Evolutionary conservation across 2,113 vertebrate genomes (phyloP).

Genomic region (Enhydra lutris): DNA sequence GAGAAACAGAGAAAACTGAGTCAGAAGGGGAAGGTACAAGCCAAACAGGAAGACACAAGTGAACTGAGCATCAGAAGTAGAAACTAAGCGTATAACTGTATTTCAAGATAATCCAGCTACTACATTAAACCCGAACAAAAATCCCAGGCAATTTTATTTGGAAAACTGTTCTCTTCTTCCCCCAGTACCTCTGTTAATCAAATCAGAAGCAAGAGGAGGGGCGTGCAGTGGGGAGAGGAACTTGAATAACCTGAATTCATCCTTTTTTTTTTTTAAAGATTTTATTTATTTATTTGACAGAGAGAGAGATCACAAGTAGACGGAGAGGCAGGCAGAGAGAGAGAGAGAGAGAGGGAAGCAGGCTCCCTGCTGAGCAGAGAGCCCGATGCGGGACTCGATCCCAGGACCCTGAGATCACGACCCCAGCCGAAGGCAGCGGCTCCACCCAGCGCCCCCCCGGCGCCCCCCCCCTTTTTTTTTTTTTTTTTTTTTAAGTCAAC

Average conservation of each 20-base stretch:
- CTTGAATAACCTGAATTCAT: not conserved
- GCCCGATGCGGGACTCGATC: too few relatives aligned
- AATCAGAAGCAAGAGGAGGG: not conserved
- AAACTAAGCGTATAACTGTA: conserved; percentile 2
- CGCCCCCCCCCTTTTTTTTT: not conserved
- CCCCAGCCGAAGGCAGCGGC: too few relatives aligned
- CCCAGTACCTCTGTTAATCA: not conserved
- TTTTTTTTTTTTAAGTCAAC: not conserved
- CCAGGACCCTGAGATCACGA: too few relatives aligned
- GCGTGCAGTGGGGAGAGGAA: not conserved
- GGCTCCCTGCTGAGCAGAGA: too few relatives aligned
- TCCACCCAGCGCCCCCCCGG: too few relatives aligned
- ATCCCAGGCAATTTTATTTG: not conserved
- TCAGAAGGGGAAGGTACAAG: conserved; percentile 61
- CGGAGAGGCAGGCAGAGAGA: too few relatives aligned
- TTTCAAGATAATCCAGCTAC: conserved; percentile 17
- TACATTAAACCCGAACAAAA: not conserved
- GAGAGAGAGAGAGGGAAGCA: too few relatives aligned
- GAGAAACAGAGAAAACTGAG: conserved; percentile 47
- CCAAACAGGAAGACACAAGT: conserved; percentile 53
- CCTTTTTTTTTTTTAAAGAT: not conserved
- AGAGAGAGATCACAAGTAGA: too few relatives aligned
- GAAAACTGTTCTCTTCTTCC: not conserved
- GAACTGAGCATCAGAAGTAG: conserved; percentile 7
- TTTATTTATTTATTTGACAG: too few relatives aligned